Evolutionary conservation across 2,113 vertebrate species (phyloP), one percentile per base, ranked within the genome.

Genomic region (Nerophis lumbriciformis): DNA sequence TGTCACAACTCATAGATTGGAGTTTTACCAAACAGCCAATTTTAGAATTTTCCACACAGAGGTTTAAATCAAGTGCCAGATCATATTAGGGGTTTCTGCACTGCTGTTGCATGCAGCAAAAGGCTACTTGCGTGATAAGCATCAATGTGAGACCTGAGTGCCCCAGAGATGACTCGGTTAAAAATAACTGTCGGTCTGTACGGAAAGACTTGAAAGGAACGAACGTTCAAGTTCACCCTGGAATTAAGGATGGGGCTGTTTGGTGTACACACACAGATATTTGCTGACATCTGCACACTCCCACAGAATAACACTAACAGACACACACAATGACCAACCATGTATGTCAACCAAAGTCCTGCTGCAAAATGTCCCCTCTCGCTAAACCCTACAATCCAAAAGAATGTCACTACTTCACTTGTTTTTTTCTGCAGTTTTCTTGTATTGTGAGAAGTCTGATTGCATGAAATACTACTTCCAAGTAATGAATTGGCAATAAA

Each of bases 161-260:
- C 54, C n/a, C 36, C 8, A 67, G 56, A 65, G 48, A 63, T 78
- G 66, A 84, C 49, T 83, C 59, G 68, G 72, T 64, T 59, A 45
- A 37, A 68, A 75, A 57, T 11, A 55, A 70, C 67, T 70, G 65
- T 70, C 67, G 71, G 68, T 78, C 65, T 71, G 59, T 51, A 61
- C 61, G 55, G 37, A 69, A 64, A 49, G 35, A 72, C 65, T 73
- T 78, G 63, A 83, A 83, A 81, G 76, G 35, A 6, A 55, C 71
- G 73, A 75, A 84, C 82, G 69, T 75, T 68, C 63, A 81, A 77
- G 78, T 84, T 79, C 72, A 72, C 73, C 68, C 63, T 81, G 67
- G 72, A 76, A 71, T 78, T 76, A 83, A 76, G 63, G 42, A 79
- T 59, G 71, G 73, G 75, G 61, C 68, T 80, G 78, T 75, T 78